A percentile compares a stretch with the other conserved stretches of the same genome.
Conservation (phyloP, 1,140 invertebrate species). For the Ostrea edulis region DNA sequence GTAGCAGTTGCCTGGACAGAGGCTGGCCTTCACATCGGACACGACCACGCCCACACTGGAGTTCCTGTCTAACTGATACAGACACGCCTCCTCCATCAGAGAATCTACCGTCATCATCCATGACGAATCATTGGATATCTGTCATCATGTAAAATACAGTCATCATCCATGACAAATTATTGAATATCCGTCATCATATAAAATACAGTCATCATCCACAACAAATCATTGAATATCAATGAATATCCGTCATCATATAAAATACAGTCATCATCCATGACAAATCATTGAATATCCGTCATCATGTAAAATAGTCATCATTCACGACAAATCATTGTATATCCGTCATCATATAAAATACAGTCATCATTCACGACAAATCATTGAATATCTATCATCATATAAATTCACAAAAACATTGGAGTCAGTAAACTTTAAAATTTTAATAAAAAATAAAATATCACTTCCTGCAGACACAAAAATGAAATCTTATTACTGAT, state of each 20-base stretch:
- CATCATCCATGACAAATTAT: conserved; percentile 25
- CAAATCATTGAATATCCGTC: too few species aligned
- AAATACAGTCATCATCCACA: conserved; percentile 41
- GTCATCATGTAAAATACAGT: conserved; percentile 14
- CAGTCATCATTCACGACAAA: too few species aligned
- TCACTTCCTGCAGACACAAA: too few species aligned
- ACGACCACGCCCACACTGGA: conserved; percentile 26
- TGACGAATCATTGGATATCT: conserved; percentile 52
- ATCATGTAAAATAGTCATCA: too few species aligned
- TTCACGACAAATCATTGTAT: conserved; percentile 45
- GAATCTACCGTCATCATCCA: conserved; percentile 46
- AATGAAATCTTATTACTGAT: too few species aligned
- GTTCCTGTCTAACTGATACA: conserved; percentile 54
- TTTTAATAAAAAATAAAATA: too few species aligned
- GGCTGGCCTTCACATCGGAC: conserved; percentile 1
- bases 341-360: conserved; percentile 31
- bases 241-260: conserved; percentile 45
- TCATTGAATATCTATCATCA: too few species aligned
- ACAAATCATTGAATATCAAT: conserved; percentile 51
- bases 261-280: conserved; percentile 42
- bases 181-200: conserved; percentile 52
- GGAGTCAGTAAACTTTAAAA: too few species aligned
- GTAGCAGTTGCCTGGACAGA: conserved; percentile 62
- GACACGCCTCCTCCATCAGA: conserved; percentile 54
- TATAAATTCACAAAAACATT: too few species aligned